Conservation (phyloP, 2,797 vertebrate species). For the Meriones psammophilus region DNA sequence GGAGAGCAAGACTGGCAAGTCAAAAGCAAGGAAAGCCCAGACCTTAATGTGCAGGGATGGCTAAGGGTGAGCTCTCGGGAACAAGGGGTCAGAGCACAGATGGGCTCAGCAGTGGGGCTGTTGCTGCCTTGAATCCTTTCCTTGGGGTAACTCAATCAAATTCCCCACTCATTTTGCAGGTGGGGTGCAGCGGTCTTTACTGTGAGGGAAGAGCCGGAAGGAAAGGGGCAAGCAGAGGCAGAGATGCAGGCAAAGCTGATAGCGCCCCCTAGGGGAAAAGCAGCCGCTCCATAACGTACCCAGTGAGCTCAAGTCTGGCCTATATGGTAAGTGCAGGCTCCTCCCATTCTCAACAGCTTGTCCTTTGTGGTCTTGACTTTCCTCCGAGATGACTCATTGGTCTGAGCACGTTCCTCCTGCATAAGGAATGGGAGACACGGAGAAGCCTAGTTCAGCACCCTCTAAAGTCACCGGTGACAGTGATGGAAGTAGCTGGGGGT, state of each 20-base stretch:
- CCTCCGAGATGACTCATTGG: background rate
- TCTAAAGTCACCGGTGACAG: conserved; percentile 83
- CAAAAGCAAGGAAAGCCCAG: background rate
- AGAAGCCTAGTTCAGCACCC: conserved; percentile 70
- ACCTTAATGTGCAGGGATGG: background rate
- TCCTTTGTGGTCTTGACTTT: background rate
- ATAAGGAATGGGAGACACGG: conserved; percentile 66
- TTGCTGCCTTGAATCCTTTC: background rate
- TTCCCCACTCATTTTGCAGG: background rate
- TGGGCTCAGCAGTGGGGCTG: background rate
- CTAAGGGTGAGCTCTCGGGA: background rate
- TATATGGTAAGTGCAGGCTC: background rate
- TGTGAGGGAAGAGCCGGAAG: background rate
- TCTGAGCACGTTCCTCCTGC: background rate
- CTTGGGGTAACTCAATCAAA: background rate
- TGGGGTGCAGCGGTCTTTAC: background rate
- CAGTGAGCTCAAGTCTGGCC: background rate
- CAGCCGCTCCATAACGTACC: background rate
- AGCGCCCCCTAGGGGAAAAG: background rate
- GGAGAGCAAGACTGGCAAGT: background rate
- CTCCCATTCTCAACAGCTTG: rapidly evolving
- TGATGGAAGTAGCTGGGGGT: conserved; percentile 78
- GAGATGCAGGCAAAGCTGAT: background rate
- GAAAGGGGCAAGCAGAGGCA: rapidly evolving
- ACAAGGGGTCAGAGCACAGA: background rate